phyloP scores from a whole-genome alignment of 2,888 invertebrate genomes.

The Metellina segmentata region DNA sequence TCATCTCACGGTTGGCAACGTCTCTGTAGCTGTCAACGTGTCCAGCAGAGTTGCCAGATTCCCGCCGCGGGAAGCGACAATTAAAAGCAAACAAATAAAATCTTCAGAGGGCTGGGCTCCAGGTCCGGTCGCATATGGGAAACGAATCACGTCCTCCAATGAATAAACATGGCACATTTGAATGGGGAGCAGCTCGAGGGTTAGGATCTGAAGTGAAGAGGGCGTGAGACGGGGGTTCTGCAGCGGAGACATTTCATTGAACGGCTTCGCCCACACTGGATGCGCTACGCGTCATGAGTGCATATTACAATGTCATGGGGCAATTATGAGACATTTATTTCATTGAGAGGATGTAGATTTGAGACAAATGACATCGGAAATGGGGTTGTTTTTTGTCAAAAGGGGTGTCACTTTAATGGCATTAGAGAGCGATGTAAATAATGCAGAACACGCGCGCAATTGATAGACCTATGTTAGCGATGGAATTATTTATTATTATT shows the following conservation, averaged over 20 bases:
- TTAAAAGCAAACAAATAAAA: constrained; percentile 63
- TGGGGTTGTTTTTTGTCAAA: constrained; percentile 1
- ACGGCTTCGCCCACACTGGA: constrained; percentile 53
- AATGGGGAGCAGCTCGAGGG: constrained; percentile 15
- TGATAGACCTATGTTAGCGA: too few relatives aligned
- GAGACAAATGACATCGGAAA: not conserved
- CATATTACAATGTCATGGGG: not conserved
- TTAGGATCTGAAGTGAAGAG: constrained; percentile 25
- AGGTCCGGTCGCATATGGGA: constrained; percentile 23
- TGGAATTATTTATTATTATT: too few relatives aligned
- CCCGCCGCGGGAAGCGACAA: constrained; percentile 49
- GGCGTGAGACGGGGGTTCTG: constrained; percentile 33
- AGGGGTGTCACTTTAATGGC: constrained; percentile 3
- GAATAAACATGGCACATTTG: constrained; percentile 70
- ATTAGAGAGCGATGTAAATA: not conserved
- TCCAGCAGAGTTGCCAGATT: constrained; percentile 10
- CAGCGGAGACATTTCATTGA: constrained; percentile 30
- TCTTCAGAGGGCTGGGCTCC: constrained; percentile 32
- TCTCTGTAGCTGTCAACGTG: constrained; percentile 40
- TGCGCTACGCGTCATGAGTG: not conserved
- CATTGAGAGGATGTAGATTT: too few relatives aligned
- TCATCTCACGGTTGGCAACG: not conserved
- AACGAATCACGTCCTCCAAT: constrained; percentile 63
- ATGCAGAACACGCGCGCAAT: not conserved
- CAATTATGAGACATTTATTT: not conserved